Base-by-base conservation (phyloP, 2,888 invertebrate genomes). In the Agonopterix arenella region DNA sequence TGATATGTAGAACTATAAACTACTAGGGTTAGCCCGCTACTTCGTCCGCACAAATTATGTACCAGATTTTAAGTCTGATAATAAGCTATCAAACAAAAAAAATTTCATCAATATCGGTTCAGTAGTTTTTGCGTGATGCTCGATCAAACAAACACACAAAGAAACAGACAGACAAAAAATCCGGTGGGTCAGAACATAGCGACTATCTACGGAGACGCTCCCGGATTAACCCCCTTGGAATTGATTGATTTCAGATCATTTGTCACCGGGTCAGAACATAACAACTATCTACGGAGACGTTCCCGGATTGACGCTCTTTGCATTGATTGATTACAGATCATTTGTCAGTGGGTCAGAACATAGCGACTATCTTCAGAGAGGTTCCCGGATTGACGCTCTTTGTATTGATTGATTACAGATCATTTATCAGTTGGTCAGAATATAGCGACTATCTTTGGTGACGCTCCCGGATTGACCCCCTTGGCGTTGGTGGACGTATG, bases 271-370 rank as follows among this genome's bases (percentile, higher is more conserved):
- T 10, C 88, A 88, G 60, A 86, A 77, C 55, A 76, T 89, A 44
- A 88, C 84, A 1, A 83, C 84, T 1, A 68, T 88, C 18, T 74
- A 73, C 43, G 88, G 85, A 0, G 83, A 84, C 10, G 68, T 83
- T 0, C 84, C 84, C 1, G 84, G 84, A 0, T 54, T 89, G 36
- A 76, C 73, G 0, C 69, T 76, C 0, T 47, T 74, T 1, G 18
- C 1, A 18, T 18, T 38, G 9, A 38, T n/a, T 38, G 38, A n/a
- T 40, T 28, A n/a, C 40, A 46, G 46, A 11, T 11, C 3, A 46
- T n/a, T 8, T 37, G n/a, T 41, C 52, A 1, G 80, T 84, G 1
- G 82, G 79, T 9, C 88, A 88, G n/a, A n/a, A n/a, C n/a, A n/a
- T n/a, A n/a, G 60, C 84, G 1, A 83, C 84, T 1, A 68, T 88